These are phyloP conservation scores for Oncorhynchus tshawytscha DNA, from an alignment of 2,113 vertebrate genomes.

Conservation along the genomic window DNA sequence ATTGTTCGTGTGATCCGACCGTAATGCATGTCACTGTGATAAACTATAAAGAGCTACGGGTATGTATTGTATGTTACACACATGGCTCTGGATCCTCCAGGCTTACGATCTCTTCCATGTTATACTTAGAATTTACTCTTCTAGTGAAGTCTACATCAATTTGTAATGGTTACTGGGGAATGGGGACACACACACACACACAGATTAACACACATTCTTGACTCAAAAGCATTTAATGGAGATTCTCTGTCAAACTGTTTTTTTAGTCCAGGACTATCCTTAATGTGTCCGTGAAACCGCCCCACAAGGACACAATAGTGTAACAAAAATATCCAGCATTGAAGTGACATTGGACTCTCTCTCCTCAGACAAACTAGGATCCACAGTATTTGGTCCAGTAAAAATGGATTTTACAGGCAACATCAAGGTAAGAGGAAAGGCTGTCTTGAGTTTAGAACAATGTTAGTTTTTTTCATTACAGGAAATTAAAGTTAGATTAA, in stretches of 20 bases:
- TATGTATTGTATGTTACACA: background rate
- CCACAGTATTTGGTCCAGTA: constrained; percentile 97
- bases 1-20: background rate
- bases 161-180: too few species aligned
- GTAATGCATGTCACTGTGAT: background rate
- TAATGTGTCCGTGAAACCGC: background rate
- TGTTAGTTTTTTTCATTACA: background rate
- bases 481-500: background rate
- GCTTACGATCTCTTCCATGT: too few species aligned
- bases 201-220: too few species aligned
- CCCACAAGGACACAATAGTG: constrained; percentile 1
- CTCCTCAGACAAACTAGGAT: constrained; percentile 91
- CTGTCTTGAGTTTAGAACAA: background rate
- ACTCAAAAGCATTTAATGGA: too few species aligned
- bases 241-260: too few species aligned
- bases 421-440: constrained; percentile 84
- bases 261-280: too few species aligned
- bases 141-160: too few species aligned
- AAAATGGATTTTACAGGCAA: constrained; percentile 99
- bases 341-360: constrained; percentile 60
- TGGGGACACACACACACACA: too few species aligned
- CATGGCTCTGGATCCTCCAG: too few species aligned
- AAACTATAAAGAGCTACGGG: background rate
- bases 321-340: constrained; percentile 12
- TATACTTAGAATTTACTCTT: too few species aligned